Base-by-base conservation (phyloP, 2,797 vertebrate genomes). In the Meda fulgida region DNA sequence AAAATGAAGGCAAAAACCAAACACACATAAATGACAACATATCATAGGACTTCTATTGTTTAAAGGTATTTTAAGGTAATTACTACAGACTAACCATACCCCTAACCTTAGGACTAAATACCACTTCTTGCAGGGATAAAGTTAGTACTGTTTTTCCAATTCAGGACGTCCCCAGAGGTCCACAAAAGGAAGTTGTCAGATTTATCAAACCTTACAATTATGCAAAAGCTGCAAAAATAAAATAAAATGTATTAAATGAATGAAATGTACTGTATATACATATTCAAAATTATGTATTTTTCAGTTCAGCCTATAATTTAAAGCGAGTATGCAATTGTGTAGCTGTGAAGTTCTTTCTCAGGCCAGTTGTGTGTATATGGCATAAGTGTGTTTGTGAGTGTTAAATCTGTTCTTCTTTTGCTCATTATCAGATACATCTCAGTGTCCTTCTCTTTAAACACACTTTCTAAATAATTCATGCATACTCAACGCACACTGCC, bases 361-460 rank as follows among this genome's bases (percentile, higher is more conserved):
- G 7, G 21, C 58, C 67, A 38, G 60, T 31, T 23, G 29, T 53
- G 34, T 67, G 34, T 67, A 55, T 73, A 72, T 23, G 29, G 72
- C 29, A 34, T 46, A 58, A 7, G 43, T 60, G 67, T 48, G 26
- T 60, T 80, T 72, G 38, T 31, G 43, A 18, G 8, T 38, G 29
- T 66, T 51, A 36, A 65, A 29, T 75, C 31, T 63, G 43, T 79
- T 53, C 66, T 29, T 71, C 55, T 34, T 55, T 78, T 34, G 26
- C 55, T 79, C 66, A 79, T 79, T 73, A 72, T 78, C 31, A 78
- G 13, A 86, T 71, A 80, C 34, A 9, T 65, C 21, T 83, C 19
- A n/a, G 40, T 9, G 40, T 83, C 71, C 58, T 83, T 77, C 48
- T 67, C 34, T 84, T 75, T 80, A 75, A 79, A 76, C 23, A 36